A percentile compares a stretch with the other conserved stretches of the same genome.
phyloP scores from a whole-genome alignment of 2,888 invertebrate species.

The Allophyes oxyacanthae region DNA sequence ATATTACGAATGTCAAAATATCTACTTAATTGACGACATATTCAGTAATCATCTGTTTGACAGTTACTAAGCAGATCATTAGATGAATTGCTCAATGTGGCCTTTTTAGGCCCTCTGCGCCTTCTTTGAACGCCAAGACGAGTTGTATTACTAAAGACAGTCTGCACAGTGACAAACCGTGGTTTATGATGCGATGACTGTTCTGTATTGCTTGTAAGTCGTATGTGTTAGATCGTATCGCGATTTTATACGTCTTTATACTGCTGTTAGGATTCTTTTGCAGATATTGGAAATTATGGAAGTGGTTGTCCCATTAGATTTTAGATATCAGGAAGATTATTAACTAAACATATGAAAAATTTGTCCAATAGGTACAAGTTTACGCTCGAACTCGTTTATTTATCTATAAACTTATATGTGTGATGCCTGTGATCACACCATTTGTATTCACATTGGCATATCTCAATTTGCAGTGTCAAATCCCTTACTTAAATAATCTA shows the following conservation, averaged over 20 bases:
- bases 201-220: conserved; percentile 74
- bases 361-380: no score
- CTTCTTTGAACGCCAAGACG: neutral
- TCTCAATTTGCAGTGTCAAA: neutral
- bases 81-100: no score
- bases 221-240: conserved; percentile 64
- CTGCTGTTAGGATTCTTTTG: conserved; percentile 57
- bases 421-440: no score
- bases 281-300: conserved; percentile 36
- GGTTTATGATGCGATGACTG: conserved; percentile 79
- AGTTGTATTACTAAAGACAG: conserved; percentile 16
- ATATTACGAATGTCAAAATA: no score
- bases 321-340: neutral
- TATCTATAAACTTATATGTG: no score
- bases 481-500: neutral
- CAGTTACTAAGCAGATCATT: no score
- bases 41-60: no score
- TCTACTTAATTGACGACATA: no score
- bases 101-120: no score
- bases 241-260: conserved; percentile 73
- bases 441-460: no score
- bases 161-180: conserved; percentile 43
- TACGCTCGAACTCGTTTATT: no score
- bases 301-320: neutral
- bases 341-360: no score